Percentiles rank a stretch among this genome's conserved stretches.
Evolutionary conservation across 1,140 invertebrate species (phyloP).

Genomic region (Lasioglossum baleicum): DNA sequence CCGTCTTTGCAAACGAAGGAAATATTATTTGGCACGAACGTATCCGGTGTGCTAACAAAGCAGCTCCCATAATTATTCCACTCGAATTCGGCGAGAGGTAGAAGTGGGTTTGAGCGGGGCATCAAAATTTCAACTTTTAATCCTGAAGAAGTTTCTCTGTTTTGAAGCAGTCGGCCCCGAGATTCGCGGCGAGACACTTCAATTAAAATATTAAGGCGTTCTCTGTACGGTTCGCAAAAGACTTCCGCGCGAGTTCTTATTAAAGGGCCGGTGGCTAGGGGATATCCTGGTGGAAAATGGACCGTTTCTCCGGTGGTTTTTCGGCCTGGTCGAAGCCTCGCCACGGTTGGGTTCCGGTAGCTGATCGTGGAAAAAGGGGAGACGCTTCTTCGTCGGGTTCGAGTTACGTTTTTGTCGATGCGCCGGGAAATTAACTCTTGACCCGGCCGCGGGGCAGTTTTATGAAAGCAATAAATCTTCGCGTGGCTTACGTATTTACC

Average conservation of each 20-base stretch:
- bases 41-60: no score
- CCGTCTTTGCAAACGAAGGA: no score
- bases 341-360: neutral
- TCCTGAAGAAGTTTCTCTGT: neutral
- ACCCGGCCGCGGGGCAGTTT: conserved; percentile 21
- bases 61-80: no score
- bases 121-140: neutral
- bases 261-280: neutral
- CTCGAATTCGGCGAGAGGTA: no score
- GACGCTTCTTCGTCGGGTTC: conserved; percentile 11
- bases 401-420: conserved; percentile 35
- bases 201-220: neutral
- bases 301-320: neutral
- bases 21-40: no score
- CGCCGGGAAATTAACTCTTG: conserved; percentile 44
- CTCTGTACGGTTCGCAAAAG: neutral
- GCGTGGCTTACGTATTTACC: conserved; percentile 20
- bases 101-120: no score
- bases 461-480: conserved; percentile 42
- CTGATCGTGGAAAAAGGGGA: conserved; percentile 8
- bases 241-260: neutral
- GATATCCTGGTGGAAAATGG: neutral
- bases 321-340: neutral
- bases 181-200: neutral
- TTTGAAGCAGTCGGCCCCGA: no score